Evolutionary conservation across 2,888 invertebrate species (phyloP), one percentile per base, ranked within the genome.

Genomic region (Octodonta nipae): DNA sequence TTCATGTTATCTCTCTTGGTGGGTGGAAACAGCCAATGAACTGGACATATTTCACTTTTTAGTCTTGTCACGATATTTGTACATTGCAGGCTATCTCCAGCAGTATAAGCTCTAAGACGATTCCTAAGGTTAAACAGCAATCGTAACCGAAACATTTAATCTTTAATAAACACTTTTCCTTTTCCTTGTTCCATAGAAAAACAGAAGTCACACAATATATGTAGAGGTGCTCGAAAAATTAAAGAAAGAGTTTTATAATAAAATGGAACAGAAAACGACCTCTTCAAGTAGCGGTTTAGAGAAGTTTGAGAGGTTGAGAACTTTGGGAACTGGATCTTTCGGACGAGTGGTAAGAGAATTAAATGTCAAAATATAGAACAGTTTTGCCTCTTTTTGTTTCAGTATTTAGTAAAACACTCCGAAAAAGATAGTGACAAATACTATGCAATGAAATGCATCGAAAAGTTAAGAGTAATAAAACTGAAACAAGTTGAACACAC

Each of bases 291-390:
- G 38, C 5, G 46, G 45, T 51, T 51, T 47, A 16, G 56, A 69
- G 11, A 82, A 86, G 44, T 79, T 79, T 51, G 77, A 82, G 32
- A 65, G 74, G 33, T 60, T 80, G 16, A 75, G 75, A 50, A 86
- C 85, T 0, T 64, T 93, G 33, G 92, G 92, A 1, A 78, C 81
- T 0, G 92, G 92, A n/a, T 88, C 88, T 1, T 93, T 91, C 58
- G 92, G 92, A 2, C 72, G 81, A 47, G 92, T 93, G 14, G 71
- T 87, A 47, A 50, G 40, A 4, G 4, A 2, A 4, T 11, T n/a
- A n/a, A n/a, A n/a, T n/a, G n/a, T n/a, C n/a, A n/a, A 4, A 22
- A 8, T 17, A 13, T 6, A 3, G 13, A 26, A 3, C 3, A 4
- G 2, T 2, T n/a, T 11, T 27, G 11, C 22, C 10, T 22, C 10